Evolutionary conservation across 2,888 invertebrate species (phyloP).

Genomic region (Cataglyphis rosenhaueri): DNA sequence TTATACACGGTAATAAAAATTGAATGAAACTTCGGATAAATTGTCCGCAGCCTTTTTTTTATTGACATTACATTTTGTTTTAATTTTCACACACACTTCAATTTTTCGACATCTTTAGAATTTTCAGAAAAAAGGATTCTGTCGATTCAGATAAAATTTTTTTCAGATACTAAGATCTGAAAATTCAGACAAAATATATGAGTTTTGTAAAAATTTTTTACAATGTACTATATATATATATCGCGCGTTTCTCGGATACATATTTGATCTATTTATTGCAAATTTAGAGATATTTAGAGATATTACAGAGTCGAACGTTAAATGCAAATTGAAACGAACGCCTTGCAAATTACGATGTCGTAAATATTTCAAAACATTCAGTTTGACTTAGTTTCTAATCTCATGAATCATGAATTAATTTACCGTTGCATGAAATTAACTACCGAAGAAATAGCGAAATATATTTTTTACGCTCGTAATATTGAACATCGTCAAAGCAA

Average conservation of each 20-base stretch:
- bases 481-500: neutral
- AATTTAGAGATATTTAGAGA: neutral
- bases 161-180: too few relatives aligned
- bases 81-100: too few relatives aligned
- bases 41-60: too few relatives aligned
- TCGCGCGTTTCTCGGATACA: neutral
- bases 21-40: too few relatives aligned
- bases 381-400: neutral
- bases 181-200: too few relatives aligned
- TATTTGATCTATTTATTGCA: neutral
- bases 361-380: slow-evolving; percentile 3
- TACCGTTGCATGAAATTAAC: neutral
- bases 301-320: neutral
- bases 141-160: too few relatives aligned
- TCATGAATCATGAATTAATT: slow-evolving; percentile 15
- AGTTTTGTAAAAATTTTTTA: too few relatives aligned
- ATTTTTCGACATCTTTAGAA: too few relatives aligned
- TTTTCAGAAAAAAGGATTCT: too few relatives aligned
- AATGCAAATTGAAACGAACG: slow-evolving; percentile 20
- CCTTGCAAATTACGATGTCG: neutral
- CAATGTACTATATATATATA: neutral
- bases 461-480: neutral
- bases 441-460: neutral
- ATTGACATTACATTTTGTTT: too few relatives aligned
- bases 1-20: too few relatives aligned